These are phyloP conservation scores for Oscheius myriophilus DNA, from an alignment of 2,888 invertebrate species.

Conservation along the genomic window DNA sequence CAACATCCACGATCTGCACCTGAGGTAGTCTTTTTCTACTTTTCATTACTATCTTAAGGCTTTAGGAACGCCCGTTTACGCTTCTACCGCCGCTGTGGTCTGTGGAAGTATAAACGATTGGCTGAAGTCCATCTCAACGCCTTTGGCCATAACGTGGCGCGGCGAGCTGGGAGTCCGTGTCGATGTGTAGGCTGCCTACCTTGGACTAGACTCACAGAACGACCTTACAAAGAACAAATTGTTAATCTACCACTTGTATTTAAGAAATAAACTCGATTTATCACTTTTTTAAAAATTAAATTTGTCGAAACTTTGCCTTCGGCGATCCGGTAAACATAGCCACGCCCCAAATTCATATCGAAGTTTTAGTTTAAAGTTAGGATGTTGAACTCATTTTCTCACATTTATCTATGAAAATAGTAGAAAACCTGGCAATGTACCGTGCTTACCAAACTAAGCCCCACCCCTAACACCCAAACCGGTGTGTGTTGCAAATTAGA, in stretches of 20 bases:
- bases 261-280: constrained; percentile 9
- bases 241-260: constrained; percentile 7
- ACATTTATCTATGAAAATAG: too few relatives aligned
- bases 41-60: background rate
- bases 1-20: constrained; percentile 29
- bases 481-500: too few relatives aligned
- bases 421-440: too few relatives aligned
- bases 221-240: constrained; percentile 10
- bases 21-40: constrained; percentile 5
- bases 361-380: too few relatives aligned
- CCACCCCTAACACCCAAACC: too few relatives aligned
- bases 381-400: too few relatives aligned
- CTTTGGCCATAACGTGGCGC: constrained; percentile 16
- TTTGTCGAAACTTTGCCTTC: too few relatives aligned
- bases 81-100: background rate
- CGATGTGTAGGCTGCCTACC: constrained; percentile 18
- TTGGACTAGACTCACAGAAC: constrained; percentile 19
- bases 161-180: constrained; percentile 17
- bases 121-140: constrained; percentile 14
- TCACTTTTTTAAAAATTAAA: too few relatives aligned
- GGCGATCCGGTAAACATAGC: too few relatives aligned
- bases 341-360: too few relatives aligned
- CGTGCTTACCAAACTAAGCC: too few relatives aligned
- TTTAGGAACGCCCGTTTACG: constrained; percentile 9
- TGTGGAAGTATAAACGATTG: background rate